phyloP scores from a whole-genome alignment of 1,140 invertebrate species.

The Melipona quadrifasciata region DNA sequence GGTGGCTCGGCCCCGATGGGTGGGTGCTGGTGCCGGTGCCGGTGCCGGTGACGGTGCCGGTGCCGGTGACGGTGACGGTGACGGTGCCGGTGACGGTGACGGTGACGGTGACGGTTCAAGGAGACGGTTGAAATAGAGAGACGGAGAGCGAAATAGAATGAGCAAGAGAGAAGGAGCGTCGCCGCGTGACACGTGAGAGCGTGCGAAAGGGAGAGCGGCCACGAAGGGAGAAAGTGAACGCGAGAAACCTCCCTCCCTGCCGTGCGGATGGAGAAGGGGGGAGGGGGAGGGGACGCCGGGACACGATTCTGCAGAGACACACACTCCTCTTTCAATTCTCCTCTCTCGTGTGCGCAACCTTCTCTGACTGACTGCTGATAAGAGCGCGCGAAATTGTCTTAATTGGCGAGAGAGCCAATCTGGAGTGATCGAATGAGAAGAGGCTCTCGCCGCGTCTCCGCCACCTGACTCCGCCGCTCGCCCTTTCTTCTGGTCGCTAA shows the following conservation, averaged over 20 bases:
- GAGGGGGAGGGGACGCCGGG: conserved; percentile 7
- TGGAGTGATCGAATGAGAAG: conserved; percentile 63
- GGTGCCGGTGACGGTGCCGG: no score
- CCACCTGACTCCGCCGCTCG: conserved; percentile 43
- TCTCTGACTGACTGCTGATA: conserved; percentile 68
- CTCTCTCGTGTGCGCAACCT: conserved; percentile 58
- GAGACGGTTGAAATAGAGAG: conserved; percentile 58
- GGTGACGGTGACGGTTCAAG: conserved; percentile 53
- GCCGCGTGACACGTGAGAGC: conserved; percentile 11
- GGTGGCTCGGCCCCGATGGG: conserved; percentile 56
- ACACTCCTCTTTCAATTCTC: conserved; percentile 67
- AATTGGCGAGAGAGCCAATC: conserved; percentile 75
- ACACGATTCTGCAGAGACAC: conserved; percentile 55
- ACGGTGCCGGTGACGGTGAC: conserved; percentile 43
- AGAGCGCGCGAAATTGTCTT: conserved; percentile 76
- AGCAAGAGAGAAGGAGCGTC: conserved; percentile 30
- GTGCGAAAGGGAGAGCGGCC: conserved; percentile 32
- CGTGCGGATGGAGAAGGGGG: conserved; percentile 6
- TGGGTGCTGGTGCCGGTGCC: no score
- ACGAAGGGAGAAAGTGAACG: conserved; percentile 44
- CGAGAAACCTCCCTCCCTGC: not conserved
- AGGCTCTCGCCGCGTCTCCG: conserved; percentile 51
- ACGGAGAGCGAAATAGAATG: conserved; percentile 21
- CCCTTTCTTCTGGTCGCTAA: conserved; percentile 50
- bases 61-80: conserved; percentile 29